Conservation (phyloP, 2,113 vertebrate species). For the Solea solea region DNA sequence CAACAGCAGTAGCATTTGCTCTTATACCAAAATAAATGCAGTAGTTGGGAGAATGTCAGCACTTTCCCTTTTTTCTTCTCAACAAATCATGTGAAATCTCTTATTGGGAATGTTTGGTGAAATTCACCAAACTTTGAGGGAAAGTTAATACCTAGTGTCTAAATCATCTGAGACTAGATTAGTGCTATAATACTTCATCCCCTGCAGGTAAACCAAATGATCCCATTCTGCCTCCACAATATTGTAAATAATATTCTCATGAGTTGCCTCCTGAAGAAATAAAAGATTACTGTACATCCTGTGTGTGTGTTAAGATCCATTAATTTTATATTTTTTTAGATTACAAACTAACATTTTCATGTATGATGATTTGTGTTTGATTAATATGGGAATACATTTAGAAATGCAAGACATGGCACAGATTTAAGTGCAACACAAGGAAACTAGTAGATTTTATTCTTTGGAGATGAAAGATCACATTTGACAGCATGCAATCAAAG, state of each 20-base stretch:
- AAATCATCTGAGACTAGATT: constrained; percentile 18
- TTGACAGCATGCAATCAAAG: no score
- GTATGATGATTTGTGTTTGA: no score
- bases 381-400: no score
- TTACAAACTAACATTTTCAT: no score
- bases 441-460: no score
- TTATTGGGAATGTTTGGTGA: not conserved
- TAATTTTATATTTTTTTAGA: no score
- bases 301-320: not conserved
- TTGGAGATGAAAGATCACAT: no score
- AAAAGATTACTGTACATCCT: constrained; percentile 55
- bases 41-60: not conserved
- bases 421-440: no score
- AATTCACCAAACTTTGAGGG: constrained; percentile 4
- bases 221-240: constrained; percentile 23
- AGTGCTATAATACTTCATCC: not conserved
- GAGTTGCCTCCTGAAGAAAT: constrained; percentile 61
- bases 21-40: constrained; percentile 30
- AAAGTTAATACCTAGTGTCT: not conserved
- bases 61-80: not conserved
- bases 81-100: not conserved
- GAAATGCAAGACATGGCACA: no score
- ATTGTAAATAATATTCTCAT: constrained; percentile 68
- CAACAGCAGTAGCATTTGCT: constrained; percentile 28
- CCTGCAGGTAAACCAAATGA: constrained; percentile 8